Evolutionary conservation across 2,888 invertebrate genomes (phyloP), one percentile per base, ranked within the genome.

Genomic region (Nebria salina): DNA sequence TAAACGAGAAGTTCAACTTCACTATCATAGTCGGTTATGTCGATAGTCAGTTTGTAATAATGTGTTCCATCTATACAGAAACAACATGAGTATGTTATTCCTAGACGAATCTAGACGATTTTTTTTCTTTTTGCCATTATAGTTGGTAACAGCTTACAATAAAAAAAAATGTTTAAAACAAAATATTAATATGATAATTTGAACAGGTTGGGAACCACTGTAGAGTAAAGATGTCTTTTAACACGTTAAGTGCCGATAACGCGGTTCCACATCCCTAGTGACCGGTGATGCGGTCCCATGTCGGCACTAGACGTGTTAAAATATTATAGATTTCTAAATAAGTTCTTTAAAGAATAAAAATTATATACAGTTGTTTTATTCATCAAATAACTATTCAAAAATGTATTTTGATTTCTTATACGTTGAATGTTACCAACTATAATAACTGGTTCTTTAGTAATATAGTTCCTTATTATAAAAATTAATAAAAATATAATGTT

Each of bases 1-100:
- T 76, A 81, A 41, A 81, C 81, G 11, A 81, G 76, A 73, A 81
- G 73, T 43, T 81, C 81, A 65, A 76, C 66, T 42, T 81, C 81
- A 76, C 81, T 76, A 76, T 81, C 81, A 76, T n/a, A 76, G 81
- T 81, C 81, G 72, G 81, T 76, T 34, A 73, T 26, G 76, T 81
- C 76, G 42, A 81, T 25, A 72, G 81, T 81, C 81, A 76, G 54
- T 76, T 66, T 72, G 54, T 76, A 76, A 15, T 70, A 54, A 65
- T 65, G 54, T 70, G 74, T 66, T n/a, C 74, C 80, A 80, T 80
- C 80, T 79, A 42, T 54, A 70, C 72, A 77, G 20, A 78, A 73
- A 78, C 25, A 75, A 15, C 15, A 65, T 65, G 25, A 25, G n/a
- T 68, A 9, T 34, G 34, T 54, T 54, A 54, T 54, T 54, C 34